Base-by-base conservation (phyloP, 1,140 invertebrate species). In the Leptopilina clavipes region DNA sequence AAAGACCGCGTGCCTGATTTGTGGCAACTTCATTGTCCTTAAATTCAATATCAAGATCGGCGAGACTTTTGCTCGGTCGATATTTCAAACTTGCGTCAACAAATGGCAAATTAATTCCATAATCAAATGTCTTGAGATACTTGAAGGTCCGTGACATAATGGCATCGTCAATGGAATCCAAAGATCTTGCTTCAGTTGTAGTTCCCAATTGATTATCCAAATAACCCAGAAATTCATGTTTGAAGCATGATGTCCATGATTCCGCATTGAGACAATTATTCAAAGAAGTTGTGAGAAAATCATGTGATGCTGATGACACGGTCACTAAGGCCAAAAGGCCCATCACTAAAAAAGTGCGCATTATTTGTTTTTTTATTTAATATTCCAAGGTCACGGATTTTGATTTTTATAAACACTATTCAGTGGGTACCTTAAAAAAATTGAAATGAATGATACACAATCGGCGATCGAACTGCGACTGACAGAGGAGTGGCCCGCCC, bases 171-270 rank as follows among this genome's bases (percentile, higher is more conserved):
- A 95, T 92, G 81, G 94, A 93, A 71, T 94, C 91, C 52, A 91
- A 44, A 0, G 87, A 90, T 48, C 91, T 87, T 0, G 89, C 86
- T 54, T 94, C 94, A 22, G 93, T 92, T 22, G 88, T 91, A 1
- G 94, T 92, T 40, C 94, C 93, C 25, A 94, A 87, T 52, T 94
- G 90, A 10, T 92, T 92, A 86, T 96, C 94, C 85, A 96, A 88
- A 88, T 94, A 95, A 59, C 91, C 92, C 9, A 96, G 89, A 72
- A 95, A 93, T 87, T 95, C 93, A 82, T 92, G 91, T 86, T 95
- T 95, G 56, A 95, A 89, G 82, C 95, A 96, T 71, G 92, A 91
- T 80, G 93, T 92, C 79, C 93, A 93, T 0, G 92, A 92, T 75
- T 94, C 92, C 14, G 92, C 91, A 78, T 92, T 91, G 81, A 93